Evolutionary conservation across 1,140 invertebrate genomes (phyloP), one percentile per base, ranked within the genome.

Genomic region (Neomicropteryx cornuta): DNA sequence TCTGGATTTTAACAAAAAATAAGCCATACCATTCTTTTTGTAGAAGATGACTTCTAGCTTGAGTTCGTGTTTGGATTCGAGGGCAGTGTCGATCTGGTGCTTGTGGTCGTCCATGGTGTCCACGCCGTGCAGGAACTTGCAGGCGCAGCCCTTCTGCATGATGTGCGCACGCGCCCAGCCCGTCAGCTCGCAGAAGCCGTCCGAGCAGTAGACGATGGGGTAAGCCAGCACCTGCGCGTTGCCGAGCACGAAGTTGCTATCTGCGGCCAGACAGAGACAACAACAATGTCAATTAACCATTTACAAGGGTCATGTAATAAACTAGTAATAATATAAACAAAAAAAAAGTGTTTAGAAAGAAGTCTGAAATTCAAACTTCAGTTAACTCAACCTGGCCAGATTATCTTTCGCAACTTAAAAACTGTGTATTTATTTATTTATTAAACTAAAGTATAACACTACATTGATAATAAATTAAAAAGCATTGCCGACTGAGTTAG

Each of bases 201-300:
- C 92, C 3, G 90, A 94, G 69, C 93, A 97, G 69, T 97, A 97
- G 42, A 97, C 93, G 66, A 97, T 95, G 45, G 93, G 92, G 71
- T 89, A 90, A 41, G 79, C 63, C 43, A 83, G 79, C 44, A 94
- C 91, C 69, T 95, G 90, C 41, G 93, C 92, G 74, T 96, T 96
- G 49, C 92, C 93, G 60, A 97, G 72, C 51, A 97, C 92, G 70
- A 97, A 97, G 73, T 96, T 97, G 71, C 90, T 95, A 66, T 97
- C 93, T 97, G 83, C 16, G n/a, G n/a, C 45, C 32, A 72, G 79
- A 58, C 52, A 53, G 55, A 57, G 51, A 60, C 51, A 45, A 44
- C 38, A 42, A 45, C 23, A 24, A 24, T 40, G 10, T 38, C 20
- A 23, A 22, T 29, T 36, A 4, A 36, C 10, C 17, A 36, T 35